phyloP scores from a whole-genome alignment of 2,797 vertebrate species.

The Mormyrops attenuatus region DNA sequence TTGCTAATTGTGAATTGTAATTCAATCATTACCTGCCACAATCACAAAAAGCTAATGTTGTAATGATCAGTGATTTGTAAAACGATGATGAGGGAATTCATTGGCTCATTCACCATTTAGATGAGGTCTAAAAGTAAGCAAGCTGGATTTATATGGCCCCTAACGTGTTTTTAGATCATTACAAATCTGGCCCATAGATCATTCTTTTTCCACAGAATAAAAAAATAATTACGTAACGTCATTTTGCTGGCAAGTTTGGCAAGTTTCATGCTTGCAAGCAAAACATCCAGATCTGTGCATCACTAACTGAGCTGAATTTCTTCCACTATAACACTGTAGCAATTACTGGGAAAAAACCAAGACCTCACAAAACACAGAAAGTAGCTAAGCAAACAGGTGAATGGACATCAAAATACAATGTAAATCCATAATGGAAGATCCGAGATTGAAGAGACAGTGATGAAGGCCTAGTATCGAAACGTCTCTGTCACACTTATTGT shows the following conservation, averaged over 20 bases:
- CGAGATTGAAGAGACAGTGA: background rate
- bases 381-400: background rate
- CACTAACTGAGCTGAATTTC: background rate
- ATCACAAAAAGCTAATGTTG: background rate
- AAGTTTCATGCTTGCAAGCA: background rate
- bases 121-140: background rate
- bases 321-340: background rate
- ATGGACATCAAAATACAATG: background rate
- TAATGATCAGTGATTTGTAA: background rate
- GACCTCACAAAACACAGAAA: background rate
- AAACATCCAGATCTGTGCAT: background rate
- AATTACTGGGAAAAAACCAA: background rate
- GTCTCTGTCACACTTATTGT: background rate
- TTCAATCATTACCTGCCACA: background rate
- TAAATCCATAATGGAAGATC: background rate
- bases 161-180: background rate
- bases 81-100: background rate
- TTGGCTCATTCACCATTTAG: background rate
- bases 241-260: background rate
- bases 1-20: background rate
- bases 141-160: background rate
- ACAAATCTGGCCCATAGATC: background rate
- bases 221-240: background rate
- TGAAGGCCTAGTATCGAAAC: background rate
- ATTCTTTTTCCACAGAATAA: background rate